These are phyloP conservation scores for Rhynchopsitta pachyrhyncha DNA, from an alignment of 2,113 vertebrate genomes.

Conservation along the genomic window DNA sequence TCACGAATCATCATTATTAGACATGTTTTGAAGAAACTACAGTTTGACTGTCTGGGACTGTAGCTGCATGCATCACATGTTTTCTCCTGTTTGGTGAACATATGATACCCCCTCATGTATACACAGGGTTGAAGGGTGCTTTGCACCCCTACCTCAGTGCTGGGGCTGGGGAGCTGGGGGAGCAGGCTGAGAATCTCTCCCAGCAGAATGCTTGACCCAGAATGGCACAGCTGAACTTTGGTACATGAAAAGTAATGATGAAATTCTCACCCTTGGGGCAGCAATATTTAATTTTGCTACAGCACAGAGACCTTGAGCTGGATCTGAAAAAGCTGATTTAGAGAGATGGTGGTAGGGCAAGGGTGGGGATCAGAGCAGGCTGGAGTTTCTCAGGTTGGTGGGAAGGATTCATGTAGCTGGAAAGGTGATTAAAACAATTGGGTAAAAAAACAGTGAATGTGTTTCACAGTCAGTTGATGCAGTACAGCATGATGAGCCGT, in stretches of 20 bases:
- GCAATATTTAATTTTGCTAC: not conserved
- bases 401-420: not conserved
- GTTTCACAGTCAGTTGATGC: not conserved
- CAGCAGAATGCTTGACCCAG: accelerated
- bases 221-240: not conserved
- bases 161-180: not conserved
- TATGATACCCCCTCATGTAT: accelerated
- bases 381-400: not conserved
- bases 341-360: not conserved
- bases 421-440: not conserved
- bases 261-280: not conserved
- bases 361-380: not conserved
- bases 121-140: not conserved
- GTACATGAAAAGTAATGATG: not conserved
- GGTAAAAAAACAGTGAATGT: accelerated
- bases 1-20: not conserved
- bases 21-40: not conserved
- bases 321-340: not conserved
- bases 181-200: not conserved
- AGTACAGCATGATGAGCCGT: not conserved
- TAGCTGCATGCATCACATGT: too few species aligned
- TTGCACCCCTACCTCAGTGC: not conserved
- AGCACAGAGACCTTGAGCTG: not conserved
- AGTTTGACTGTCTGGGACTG: not conserved
- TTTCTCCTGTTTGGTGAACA: not conserved